These are phyloP conservation scores for Athene noctua DNA, from an alignment of 2,113 vertebrate species.

Conservation along the genomic window DNA sequence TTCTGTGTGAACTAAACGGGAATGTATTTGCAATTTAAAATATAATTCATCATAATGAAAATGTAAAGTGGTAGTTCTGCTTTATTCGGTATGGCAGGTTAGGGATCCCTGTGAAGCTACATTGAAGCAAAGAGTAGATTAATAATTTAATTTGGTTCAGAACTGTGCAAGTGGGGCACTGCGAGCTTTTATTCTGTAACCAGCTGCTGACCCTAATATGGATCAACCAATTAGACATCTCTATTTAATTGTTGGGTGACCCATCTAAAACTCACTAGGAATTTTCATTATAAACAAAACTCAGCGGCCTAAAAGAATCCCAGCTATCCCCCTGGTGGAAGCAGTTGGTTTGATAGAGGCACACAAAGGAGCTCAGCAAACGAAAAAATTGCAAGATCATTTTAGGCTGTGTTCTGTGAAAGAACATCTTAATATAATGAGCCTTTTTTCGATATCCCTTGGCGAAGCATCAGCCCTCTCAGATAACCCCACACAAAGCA, in stretches of 20 bases:
- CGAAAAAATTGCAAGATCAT: conserved; percentile 70
- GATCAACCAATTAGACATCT: conserved; percentile 93
- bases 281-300: conserved; percentile 79
- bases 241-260: conserved; percentile 89
- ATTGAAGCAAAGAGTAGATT: conserved; percentile 92
- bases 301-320: conserved; percentile 63
- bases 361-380: conserved; percentile 74
- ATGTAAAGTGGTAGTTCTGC: conserved; percentile 96
- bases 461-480: conserved; percentile 72
- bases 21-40: conserved; percentile 97
- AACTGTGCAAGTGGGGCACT: conserved; percentile 76
- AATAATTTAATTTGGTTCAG: conserved; percentile 98
- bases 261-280: conserved; percentile 77
- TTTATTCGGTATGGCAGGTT: conserved; percentile 98
- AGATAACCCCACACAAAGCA: conserved; percentile 82
- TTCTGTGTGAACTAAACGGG: conserved; percentile 60
- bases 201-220: conserved; percentile 93
- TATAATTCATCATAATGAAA: conserved; percentile 97
- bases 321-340: conserved; percentile 69
- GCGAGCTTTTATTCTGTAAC: conserved; percentile 80
- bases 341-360: conserved; percentile 67
- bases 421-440: conserved; percentile 81
- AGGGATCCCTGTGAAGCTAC: conserved; percentile 93
- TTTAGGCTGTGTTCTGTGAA: conserved; percentile 75
- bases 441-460: conserved; percentile 73